Evolutionary conservation across 1,140 invertebrate species (phyloP).

Genomic region (Magallana angulata): DNA sequence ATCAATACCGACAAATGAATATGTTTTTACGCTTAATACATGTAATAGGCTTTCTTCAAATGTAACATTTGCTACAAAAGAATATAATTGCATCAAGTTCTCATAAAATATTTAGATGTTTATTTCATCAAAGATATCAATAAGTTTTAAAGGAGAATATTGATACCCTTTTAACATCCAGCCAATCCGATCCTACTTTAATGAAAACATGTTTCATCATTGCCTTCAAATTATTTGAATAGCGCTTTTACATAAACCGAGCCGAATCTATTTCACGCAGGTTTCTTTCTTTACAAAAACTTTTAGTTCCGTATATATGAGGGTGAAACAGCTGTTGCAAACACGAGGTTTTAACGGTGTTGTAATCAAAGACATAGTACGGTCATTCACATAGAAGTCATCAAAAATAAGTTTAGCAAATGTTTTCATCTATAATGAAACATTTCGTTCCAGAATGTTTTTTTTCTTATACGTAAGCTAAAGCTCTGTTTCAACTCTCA

Average conservation of each 20-base stretch:
- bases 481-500: no score
- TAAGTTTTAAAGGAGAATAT: background rate
- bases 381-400: background rate
- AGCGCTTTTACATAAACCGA: background rate
- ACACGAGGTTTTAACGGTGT: background rate
- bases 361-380: background rate
- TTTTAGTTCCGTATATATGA: conserved; percentile 3
- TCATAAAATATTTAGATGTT: no score
- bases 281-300: background rate
- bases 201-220: background rate
- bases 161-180: background rate
- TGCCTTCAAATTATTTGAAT: background rate
- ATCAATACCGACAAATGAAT: no score
- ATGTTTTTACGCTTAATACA: no score
- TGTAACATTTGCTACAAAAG: no score
- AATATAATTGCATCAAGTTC: no score
- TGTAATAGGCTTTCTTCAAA: no score
- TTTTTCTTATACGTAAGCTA: no score
- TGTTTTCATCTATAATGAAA: background rate
- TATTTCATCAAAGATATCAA: no score
- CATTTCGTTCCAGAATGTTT: no score
- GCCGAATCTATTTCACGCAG: conserved; percentile 8
- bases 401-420: conserved; percentile 21
- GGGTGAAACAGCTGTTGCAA: background rate
- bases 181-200: background rate